Evolutionary conservation across 2,797 vertebrate genomes (phyloP), one percentile per base, ranked within the genome.

Genomic region (Heterohyrax brucei): DNA sequence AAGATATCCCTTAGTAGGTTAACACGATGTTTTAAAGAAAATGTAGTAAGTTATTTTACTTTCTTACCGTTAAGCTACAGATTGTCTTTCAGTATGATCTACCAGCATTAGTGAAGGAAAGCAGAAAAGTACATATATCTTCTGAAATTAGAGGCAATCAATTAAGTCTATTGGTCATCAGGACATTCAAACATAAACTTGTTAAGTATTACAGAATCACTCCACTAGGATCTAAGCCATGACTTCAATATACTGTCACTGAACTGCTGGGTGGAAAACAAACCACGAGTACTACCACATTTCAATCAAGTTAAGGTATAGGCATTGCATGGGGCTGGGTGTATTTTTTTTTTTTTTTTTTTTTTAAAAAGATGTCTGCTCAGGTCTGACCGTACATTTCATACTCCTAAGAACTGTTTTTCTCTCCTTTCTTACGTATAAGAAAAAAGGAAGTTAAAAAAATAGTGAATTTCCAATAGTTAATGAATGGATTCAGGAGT

Each of bases 201-300:
- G 50, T 87, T 56, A 96, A 97, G 78, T 92, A 87, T 94, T 95
- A 91, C 93, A 93, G 59, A 95, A 94, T 83, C 76, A 77, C 95
- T 96, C 80, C 44, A 91, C 72, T 94, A 79, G 81, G 21, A 76
- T 90, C 84, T 91, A 88, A 97, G 79, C 22, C 90, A 62, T 61
- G 48, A 90, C 81, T 86, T 95, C 79, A 75, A 28, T 62, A 83
- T 79, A 53, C 50, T 87, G 84, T 83, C 85, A 90, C 59, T 89
- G 86, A 92, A n/a, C 81, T 24, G 8, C 16, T 46, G 9, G 75
- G 22, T 26, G 2, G 30, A 77, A 66, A 88, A 12, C 53, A 75
- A 92, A 88, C 44, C 33, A 78, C 61, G 16, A 82, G 48, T 81
- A 79, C 33, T 44, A 92, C 39, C 39, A 79, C n/a, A 83, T 19